Evolutionary conservation across 2,113 vertebrate genomes (phyloP).

Genomic region (Eudorcas thomsonii): DNA sequence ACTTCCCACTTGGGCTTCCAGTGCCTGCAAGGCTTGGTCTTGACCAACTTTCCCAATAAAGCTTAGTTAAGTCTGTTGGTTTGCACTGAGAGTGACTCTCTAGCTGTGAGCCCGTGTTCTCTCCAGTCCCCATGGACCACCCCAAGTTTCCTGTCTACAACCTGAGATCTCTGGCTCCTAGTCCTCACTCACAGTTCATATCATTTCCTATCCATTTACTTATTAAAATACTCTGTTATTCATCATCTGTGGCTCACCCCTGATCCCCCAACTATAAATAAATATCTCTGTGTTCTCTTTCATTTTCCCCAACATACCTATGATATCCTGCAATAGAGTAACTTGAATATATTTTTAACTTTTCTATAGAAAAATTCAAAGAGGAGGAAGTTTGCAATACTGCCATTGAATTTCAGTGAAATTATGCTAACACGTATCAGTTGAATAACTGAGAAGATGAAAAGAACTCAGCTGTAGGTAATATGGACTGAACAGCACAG

Average conservation of each 20-base stretch:
- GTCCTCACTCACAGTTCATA: background rate
- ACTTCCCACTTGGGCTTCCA: background rate
- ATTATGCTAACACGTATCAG: background rate
- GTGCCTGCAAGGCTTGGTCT: background rate
- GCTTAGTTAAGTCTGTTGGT: background rate
- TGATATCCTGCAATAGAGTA: background rate
- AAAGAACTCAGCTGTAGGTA: background rate
- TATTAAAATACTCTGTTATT: background rate
- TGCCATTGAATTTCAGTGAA: background rate
- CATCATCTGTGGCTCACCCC: background rate
- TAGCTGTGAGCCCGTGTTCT: too few species aligned
- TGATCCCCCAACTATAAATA: background rate
- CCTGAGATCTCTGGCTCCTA: background rate
- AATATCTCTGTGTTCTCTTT: background rate
- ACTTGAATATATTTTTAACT: background rate
- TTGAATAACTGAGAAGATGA: background rate
- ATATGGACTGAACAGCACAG: background rate
- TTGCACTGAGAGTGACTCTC: background rate
- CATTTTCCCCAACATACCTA: background rate
- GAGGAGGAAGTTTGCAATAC: background rate
- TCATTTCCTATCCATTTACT: background rate
- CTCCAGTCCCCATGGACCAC: rapidly evolving
- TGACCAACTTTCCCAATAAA: background rate
- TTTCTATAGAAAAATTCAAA: background rate
- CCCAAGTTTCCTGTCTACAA: too few species aligned